A percentile compares a stretch with the other conserved stretches of the same genome.
Conservation (phyloP, 2,113 vertebrate species). For the Aphyosemion australe region DNA sequence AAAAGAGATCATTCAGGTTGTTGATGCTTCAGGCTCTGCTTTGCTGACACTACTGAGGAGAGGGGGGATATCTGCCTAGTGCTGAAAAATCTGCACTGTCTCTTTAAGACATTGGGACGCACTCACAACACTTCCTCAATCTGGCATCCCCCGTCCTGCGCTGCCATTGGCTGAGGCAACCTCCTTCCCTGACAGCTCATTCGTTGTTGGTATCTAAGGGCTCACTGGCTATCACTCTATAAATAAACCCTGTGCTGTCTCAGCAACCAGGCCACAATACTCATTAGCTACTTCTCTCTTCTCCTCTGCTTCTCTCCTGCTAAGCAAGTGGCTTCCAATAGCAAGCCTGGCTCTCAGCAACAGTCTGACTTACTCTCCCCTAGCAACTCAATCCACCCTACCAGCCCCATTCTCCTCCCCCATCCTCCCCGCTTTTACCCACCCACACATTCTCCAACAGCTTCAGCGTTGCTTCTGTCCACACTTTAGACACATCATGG, state of each 20-base stretch:
- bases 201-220: slow-evolving; percentile 86
- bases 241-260: slow-evolving; percentile 88
- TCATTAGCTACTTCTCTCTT: slow-evolving; percentile 73
- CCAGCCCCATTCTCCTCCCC: slow-evolving; percentile 43
- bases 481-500: slow-evolving; percentile 3
- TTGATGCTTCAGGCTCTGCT: slow-evolving; percentile 46
- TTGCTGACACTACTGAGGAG: slow-evolving; percentile 38
- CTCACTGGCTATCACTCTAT: slow-evolving; percentile 83
- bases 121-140: slow-evolving; percentile 80
- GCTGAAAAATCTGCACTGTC: slow-evolving; percentile 71
- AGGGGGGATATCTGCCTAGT: slow-evolving; percentile 69
- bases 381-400: slow-evolving; percentile 62
- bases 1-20: not conserved
- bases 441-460: slow-evolving; percentile 18
- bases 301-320: slow-evolving; percentile 59
- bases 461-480: not conserved
- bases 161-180: slow-evolving; percentile 73
- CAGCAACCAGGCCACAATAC: slow-evolving; percentile 81
- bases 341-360: slow-evolving; percentile 59
- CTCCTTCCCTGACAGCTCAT: slow-evolving; percentile 77
- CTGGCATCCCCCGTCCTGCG: slow-evolving; percentile 68
- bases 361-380: slow-evolving; percentile 63
- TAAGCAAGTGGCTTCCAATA: slow-evolving; percentile 68
- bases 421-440: slow-evolving; percentile 29
- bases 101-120: slow-evolving; percentile 79